Percentiles rank a stretch among this genome's conserved stretches.
Conservation (phyloP, 2,888 invertebrate species). For the Cordilura impudica region DNA sequence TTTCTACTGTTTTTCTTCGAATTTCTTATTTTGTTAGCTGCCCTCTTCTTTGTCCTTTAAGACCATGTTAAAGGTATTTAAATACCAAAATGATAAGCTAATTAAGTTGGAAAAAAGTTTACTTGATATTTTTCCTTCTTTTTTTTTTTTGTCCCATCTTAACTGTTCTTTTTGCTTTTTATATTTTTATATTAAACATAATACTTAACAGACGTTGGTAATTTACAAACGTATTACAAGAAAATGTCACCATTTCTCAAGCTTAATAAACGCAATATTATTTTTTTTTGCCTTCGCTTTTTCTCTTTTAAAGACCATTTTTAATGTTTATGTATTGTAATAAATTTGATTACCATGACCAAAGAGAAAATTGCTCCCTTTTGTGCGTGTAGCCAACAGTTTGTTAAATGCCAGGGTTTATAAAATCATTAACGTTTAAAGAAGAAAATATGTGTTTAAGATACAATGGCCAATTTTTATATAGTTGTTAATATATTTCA, state of each 20-base stretch:
- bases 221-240: constrained; percentile 69
- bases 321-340: constrained; percentile 39
- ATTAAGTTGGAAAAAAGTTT: constrained; percentile 66
- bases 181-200: constrained; percentile 28
- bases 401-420: neutral
- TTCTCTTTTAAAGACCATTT: constrained; percentile 17
- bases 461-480: too few relatives aligned
- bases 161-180: constrained; percentile 8
- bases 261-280: constrained; percentile 51
- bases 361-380: constrained; percentile 5
- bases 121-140: constrained; percentile 16
- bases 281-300: constrained; percentile 12
- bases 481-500: too few relatives aligned
- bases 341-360: constrained; percentile 57
- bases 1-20: constrained; percentile 21
- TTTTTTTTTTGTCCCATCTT: neutral
- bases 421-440: neutral
- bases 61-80: constrained; percentile 38
- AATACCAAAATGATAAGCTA: constrained; percentile 70
- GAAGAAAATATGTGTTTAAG: neutral
- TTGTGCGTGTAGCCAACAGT: neutral
- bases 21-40: neutral
- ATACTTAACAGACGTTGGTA: constrained; percentile 56
- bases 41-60: neutral
- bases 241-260: constrained; percentile 67